Base-by-base conservation (phyloP, 1,140 invertebrate genomes). In the Monomorium pharaonis region DNA sequence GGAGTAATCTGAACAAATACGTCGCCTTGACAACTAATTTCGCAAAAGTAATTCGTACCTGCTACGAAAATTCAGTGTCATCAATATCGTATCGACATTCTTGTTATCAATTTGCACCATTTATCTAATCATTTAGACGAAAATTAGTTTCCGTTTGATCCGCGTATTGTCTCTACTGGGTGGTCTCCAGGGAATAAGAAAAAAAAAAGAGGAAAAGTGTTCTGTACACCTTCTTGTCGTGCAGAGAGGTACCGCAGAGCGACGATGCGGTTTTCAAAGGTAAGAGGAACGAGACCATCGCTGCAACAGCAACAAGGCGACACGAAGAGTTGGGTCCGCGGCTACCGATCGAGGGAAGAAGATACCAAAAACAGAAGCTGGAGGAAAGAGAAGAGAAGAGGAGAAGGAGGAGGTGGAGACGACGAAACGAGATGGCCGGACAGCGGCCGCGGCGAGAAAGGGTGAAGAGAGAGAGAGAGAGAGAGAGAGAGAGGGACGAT, bases 281-380 rank as follows among this genome's bases (percentile, higher is more conserved):
- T 56, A 89, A 88, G 84, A 84, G 70, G 51, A 58, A 65, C 60
- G 47, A 67, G 21, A 84, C n/a, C 54, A 49, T 81, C 30, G 44
- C 16, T 51, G 58, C 65, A 75, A 67, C 72, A 63, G 65, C 58
- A 62, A 86, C 77, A 76, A 85, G 77, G 85, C 80, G 88, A 85
- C 69, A 77, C 67, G 70, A 80, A 51, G n/a, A 51, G 62, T 37
- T n/a, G 42, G 67, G 12, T 44, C 24, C 27, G n/a, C 44, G 58
- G 74, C 77, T 85, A 89, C 88, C 69, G 78, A 83, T 85, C 75
- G 75, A 70, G 51, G 24, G 65, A 72, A 49, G 60, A 72, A 37
- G 77, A 72, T 60, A 72, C 30, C 58, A 70, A 72, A 81, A 58
- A 63, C 58, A 78, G 84, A 60, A 77, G 85, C 30, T 62, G 63